These are phyloP conservation scores for Sarotherodon lohbergeri DNA, from an alignment of 2,113 vertebrate species.

Conservation along the genomic window DNA sequence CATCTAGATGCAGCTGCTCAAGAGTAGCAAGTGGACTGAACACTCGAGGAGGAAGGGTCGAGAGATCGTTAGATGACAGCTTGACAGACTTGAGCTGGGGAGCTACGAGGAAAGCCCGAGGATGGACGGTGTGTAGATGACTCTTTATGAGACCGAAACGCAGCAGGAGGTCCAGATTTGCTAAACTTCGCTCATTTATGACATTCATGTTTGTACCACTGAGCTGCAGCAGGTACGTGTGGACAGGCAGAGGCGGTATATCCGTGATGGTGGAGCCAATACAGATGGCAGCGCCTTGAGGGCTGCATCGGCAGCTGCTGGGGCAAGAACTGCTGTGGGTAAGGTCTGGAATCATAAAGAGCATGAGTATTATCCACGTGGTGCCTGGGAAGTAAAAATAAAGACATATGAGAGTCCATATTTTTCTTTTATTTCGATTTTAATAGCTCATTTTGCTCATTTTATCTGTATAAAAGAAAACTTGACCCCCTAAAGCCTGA, in stretches of 20 bases:
- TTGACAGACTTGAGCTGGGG: slow-evolving; percentile 74
- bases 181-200: slow-evolving; percentile 70
- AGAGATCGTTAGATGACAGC: slow-evolving; percentile 73
- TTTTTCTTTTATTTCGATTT: background rate
- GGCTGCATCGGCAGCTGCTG: slow-evolving; percentile 19
- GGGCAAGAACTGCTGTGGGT: slow-evolving; percentile 33
- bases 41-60: slow-evolving; percentile 62
- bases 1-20: slow-evolving; percentile 73
- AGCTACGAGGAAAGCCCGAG: slow-evolving; percentile 72
- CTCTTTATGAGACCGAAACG: slow-evolving; percentile 73
- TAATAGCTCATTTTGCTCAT: background rate
- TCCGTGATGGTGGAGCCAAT: slow-evolving; percentile 34
- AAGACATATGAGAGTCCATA: background rate
- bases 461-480: background rate
- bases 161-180: slow-evolving; percentile 58
- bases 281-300: slow-evolving; percentile 17
- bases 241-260: slow-evolving; percentile 38
- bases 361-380: slow-evolving; percentile 27
- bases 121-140: slow-evolving; percentile 70
- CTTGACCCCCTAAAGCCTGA: background rate
- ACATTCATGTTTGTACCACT: slow-evolving; percentile 28
- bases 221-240: slow-evolving; percentile 52
- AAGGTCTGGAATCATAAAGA: slow-evolving; percentile 15
- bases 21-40: slow-evolving; percentile 70
- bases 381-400: slow-evolving; percentile 7